Evolutionary conservation across 2,888 invertebrate genomes (phyloP), one percentile per base, ranked within the genome.

Genomic region (Eupithecia tripunctaria): DNA sequence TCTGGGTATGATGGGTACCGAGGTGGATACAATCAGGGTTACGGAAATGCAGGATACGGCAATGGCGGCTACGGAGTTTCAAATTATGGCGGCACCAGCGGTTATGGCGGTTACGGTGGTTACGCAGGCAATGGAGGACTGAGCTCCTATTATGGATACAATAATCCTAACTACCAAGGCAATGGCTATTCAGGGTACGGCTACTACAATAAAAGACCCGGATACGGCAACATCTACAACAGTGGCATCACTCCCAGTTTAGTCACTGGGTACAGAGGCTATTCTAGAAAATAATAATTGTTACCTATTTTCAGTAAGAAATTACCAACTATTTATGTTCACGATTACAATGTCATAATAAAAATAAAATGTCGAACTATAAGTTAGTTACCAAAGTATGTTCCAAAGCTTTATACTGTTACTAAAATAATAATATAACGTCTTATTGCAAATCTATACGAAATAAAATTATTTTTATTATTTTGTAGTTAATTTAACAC

Each of bases 121-220:
- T 95, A 95, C 77, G 94, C 95, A 71, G 96, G 96, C 80, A 95
- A 95, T 85, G 96, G 96, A 47, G 96, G 96, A 29, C 84, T 95
- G 0, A 90, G 85, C 67, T 95, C 96, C 43, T 96, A 96, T 82
- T 93, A 91, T 64, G 96, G 96, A 10, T 96, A 96, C 84, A 95
- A 93, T 84, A 95, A 92, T 83, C 95, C 95, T 0, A 86, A 86
- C 76, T 95, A 96, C 80, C 89, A 89, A 83, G 95, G 95, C 8
- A 91, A 90, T 41, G 91, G 95, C 68, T 95, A 96, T 86, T 89
- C 95, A 38, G 96, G 96, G n/a, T 95, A 94, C 79, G 96, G 96
- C 62, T 96, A 96, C 82, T 94, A 95, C 76, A 88, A 86, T 73
- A 91, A 87, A 74, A 87, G 86, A 74, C 85, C 88, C 1, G 89